Base-by-base conservation (phyloP, 2,888 invertebrate species). In the Stenurella melanura region DNA sequence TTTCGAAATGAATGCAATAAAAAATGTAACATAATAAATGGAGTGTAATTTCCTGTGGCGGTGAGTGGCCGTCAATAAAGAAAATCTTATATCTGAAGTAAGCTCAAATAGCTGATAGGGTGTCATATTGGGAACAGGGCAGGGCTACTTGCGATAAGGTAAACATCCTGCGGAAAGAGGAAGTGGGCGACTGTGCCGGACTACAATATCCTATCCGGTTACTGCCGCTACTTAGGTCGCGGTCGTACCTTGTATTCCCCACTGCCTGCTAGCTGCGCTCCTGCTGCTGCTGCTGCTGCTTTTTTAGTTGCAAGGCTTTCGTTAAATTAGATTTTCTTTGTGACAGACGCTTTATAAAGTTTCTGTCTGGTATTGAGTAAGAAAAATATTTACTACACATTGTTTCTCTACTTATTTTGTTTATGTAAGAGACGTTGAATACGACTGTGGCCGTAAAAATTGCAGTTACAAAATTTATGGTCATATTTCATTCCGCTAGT, bases 141-240 rank as follows among this genome's bases (percentile, higher is more conserved):
- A 76, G 69, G 76, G 76, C 63, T 18, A 42, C 30, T 57, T 74
- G 79, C 82, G 85, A 85, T 85, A 85, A 85, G 82, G 84, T 83
- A 85, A 85, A 85, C 83, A 85, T 85, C 83, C 82, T 82, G 82
- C 83, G 84, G 84, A 85, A 57, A 76, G 76, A 77, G 85, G 83
- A 84, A 83, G 82, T 83, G 81, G 82, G 83, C 80, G 83, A 83
- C 81, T 79, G 79, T 78, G 83, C 80, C 82, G 81, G 79, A 81
- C 81, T 81, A 83, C 81, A 82, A 79, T 82, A 84, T 81, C 84
- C 84, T 82, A 84, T 84, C 83, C 84, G 83, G 84, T 84, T 79
- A 72, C 67, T 17, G 61, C 67, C 70, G 54, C 61, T 38, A 71
- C 66, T 60, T 50, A 61, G 71, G 70, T 73, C 63, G 69, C 26